Evolutionary conservation across 2,888 invertebrate species (phyloP).

Genomic region (Charanyca ferruginea): DNA sequence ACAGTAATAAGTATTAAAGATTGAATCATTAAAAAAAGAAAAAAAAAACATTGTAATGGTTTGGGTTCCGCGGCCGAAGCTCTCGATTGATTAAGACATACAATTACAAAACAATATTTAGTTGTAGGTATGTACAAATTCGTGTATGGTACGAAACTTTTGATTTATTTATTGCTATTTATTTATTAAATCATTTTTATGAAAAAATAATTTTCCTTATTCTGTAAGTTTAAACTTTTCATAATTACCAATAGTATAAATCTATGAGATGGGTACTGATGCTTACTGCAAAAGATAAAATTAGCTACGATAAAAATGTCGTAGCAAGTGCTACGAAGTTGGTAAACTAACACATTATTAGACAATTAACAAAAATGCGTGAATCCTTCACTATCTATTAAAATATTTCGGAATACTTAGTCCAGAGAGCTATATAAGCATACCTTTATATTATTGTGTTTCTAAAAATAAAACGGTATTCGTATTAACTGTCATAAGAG

Average conservation of each 20-base stretch:
- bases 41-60: slow-evolving; percentile 69
- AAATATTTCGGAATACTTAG: slow-evolving; percentile 15
- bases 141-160: background rate
- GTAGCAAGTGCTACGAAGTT: slow-evolving; percentile 39
- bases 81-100: slow-evolving; percentile 45
- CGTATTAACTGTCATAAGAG: slow-evolving; percentile 74
- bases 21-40: slow-evolving; percentile 73
- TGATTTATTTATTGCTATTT: no score
- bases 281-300: background rate
- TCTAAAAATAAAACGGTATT: slow-evolving; percentile 74
- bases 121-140: slow-evolving; percentile 8
- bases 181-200: no score
- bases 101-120: slow-evolving; percentile 31
- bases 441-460: slow-evolving; percentile 68
- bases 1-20: slow-evolving; percentile 85
- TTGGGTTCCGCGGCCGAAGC: slow-evolving; percentile 62
- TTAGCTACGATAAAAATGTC: slow-evolving; percentile 30
- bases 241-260: no score
- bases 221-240: no score
- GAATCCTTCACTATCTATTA: background rate
- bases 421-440: slow-evolving; percentile 54
- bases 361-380: slow-evolving; percentile 2
- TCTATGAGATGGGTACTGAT: background rate
- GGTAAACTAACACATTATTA: background rate
- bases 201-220: no score